These are phyloP conservation scores for Stenoptilia bipunctidactyla DNA, from an alignment of 2,888 invertebrate species.

Conservation along the genomic window DNA sequence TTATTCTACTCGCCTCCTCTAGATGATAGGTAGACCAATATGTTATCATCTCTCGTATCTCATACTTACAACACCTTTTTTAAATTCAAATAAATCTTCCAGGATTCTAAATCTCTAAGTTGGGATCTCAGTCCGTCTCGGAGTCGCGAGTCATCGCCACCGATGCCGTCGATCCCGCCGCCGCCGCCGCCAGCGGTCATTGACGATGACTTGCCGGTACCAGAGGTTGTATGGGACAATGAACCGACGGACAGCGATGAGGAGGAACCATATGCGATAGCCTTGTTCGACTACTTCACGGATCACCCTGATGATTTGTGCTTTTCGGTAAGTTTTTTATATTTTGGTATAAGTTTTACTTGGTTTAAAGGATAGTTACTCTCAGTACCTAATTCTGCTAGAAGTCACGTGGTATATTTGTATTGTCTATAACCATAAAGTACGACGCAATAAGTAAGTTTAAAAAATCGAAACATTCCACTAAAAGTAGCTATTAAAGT, in stretches of 20 bases:
- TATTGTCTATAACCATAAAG: no score
- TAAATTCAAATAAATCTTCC: no score
- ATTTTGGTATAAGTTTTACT: no score
- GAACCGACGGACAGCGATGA: conserved; percentile 16
- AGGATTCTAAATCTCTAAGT: conserved; percentile 19
- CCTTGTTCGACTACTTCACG: conserved; percentile 83
- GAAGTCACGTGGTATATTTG: no score
- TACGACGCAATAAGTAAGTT: no score
- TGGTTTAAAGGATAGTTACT: no score
- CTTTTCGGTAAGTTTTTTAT: conserved; percentile 78
- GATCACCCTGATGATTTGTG: conserved; percentile 82
- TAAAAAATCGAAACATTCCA: no score
- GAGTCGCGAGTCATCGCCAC: conserved; percentile 73
- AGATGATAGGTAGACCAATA: no score
- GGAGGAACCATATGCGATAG: conserved; percentile 78
- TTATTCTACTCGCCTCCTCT: no score
- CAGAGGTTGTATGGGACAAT: conserved; percentile 20
- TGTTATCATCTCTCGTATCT: no score
- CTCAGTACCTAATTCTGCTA: no score
- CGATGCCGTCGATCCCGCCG: conserved; percentile 85
- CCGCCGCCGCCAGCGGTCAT: conserved; percentile 76
- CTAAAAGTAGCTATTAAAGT: no score
- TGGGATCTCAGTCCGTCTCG: conserved; percentile 35
- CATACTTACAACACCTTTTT: not conserved
- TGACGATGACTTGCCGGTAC: conserved; percentile 35